These are phyloP conservation scores for Acanthornis magna DNA, from an alignment of 2,797 vertebrate species.

Conservation along the genomic window DNA sequence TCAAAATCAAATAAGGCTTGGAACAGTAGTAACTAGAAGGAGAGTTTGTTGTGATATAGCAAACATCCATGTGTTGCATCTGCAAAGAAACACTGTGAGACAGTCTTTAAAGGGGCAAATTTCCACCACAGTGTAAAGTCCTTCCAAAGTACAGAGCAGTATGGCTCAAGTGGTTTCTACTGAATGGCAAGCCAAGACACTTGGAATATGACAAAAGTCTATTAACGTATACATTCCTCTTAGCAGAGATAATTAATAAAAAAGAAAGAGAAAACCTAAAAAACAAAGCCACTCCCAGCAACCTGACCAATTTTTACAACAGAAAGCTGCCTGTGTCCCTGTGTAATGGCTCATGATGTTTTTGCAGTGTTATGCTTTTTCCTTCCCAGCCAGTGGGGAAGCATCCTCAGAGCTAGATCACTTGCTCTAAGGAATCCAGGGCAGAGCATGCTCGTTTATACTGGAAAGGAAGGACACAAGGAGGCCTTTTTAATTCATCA, in stretches of 20 bases:
- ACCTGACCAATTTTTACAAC: neutral
- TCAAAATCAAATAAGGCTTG: constrained; percentile 38
- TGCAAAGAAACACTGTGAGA: neutral
- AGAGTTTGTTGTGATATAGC: constrained; percentile 11
- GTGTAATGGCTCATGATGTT: neutral
- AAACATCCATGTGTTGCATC: neutral
- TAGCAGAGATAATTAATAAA: neutral
- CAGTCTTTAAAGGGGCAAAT: neutral
- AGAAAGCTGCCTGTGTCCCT: neutral
- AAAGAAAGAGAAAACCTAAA: neutral
- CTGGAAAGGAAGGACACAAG: neutral
- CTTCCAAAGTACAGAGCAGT: neutral
- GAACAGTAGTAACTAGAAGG: neutral
- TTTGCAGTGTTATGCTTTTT: neutral
- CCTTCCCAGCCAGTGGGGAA: neutral
- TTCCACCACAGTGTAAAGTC: neutral
- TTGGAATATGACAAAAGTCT: neutral
- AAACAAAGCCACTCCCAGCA: neutral
- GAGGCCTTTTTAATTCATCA: neutral
- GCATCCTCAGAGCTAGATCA: neutral
- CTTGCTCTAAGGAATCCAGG: neutral
- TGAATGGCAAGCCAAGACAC: neutral
- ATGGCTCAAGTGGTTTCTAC: neutral
- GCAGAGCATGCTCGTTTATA: neutral
- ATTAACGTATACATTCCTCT: neutral